phyloP scores from a whole-genome alignment of 1,140 invertebrate species.

The Ceratina australensis region DNA sequence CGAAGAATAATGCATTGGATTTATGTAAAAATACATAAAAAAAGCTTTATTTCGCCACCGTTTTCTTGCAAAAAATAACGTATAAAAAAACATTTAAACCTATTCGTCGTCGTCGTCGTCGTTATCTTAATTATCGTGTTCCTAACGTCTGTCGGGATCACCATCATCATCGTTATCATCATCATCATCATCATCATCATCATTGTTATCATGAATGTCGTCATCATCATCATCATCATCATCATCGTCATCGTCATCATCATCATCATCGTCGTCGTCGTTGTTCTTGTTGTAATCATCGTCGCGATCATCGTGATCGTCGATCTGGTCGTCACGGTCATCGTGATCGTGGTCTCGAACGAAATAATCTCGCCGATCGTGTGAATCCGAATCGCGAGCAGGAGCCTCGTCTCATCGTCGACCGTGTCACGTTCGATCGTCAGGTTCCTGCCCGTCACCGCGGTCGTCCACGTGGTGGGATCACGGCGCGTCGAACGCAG shows the following conservation, averaged over 20 bases:
- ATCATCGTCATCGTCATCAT: conserved; percentile 39
- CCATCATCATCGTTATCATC: conserved; percentile 17
- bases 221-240: conserved; percentile 46
- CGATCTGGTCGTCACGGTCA: conserved; percentile 44
- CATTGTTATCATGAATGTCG: conserved; percentile 23
- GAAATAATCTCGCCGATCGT: conserved; percentile 14
- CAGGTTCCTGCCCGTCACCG: conserved; percentile 34
- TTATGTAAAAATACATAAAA: conserved; percentile 80
- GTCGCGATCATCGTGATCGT: conserved; percentile 44
- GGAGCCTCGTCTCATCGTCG: conserved; percentile 18
- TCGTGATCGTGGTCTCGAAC: conserved; percentile 32
- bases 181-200: conserved; percentile 33
- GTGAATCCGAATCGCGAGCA: conserved; percentile 29
- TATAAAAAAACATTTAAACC: conserved; percentile 72
- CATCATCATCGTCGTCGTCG: conserved; percentile 20
- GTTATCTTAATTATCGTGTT: conserved; percentile 45
- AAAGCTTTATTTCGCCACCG: conserved; percentile 81
- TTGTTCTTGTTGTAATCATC: conserved; percentile 30
- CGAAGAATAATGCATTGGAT: conserved; percentile 31
- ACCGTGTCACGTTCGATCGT: conserved; percentile 34
- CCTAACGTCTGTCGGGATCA: conserved; percentile 62
- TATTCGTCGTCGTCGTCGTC: conserved; percentile 54
- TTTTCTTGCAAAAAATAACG: conserved; percentile 80
- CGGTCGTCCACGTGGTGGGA: conserved; percentile 43
- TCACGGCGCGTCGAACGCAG: conserved; percentile 47